These are phyloP conservation scores for Oryzias sinensis DNA, from an alignment of 2,797 vertebrate genomes.

Conservation along the genomic window DNA sequence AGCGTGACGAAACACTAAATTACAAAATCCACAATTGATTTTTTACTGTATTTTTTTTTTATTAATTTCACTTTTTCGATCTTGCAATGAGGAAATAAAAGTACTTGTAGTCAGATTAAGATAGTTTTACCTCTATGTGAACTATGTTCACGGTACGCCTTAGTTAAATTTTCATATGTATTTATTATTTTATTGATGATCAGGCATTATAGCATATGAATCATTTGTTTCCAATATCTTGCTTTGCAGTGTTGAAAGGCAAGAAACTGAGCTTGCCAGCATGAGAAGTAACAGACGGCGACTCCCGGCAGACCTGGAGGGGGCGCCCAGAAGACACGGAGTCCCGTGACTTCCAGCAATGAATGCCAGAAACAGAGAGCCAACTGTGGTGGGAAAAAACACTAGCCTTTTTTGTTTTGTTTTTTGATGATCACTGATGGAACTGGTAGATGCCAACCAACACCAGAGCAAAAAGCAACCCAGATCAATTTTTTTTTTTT, in stretches of 20 bases:
- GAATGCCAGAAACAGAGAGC: conserved; percentile 85
- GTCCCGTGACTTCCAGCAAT: conserved; percentile 77
- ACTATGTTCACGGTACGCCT: no score
- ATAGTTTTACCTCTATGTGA: no score
- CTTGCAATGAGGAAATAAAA: no score
- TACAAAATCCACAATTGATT: not conserved
- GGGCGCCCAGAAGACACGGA: conserved; percentile 78
- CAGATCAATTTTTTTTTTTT: conserved; percentile 50
- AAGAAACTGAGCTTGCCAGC: conserved; percentile 99
- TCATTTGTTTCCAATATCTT: conserved; percentile 11
- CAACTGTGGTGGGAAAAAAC: conserved; percentile 57
- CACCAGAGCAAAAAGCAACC: conserved; percentile 80
- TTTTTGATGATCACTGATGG: conserved; percentile 69
- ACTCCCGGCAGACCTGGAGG: conserved; percentile 84
- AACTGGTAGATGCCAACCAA: conserved; percentile 79
- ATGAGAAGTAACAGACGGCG: conserved; percentile 72
- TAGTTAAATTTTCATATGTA: no score
- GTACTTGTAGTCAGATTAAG: no score
- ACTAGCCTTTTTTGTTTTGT: conserved; percentile 52
- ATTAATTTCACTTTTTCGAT: no score
- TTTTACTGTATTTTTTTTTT: no score
- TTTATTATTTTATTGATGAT: no score
- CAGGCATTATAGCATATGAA: no score
- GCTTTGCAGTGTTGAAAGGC: conserved; percentile 90
- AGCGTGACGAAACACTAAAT: conserved; percentile 5